Evolutionary conservation across 1,140 invertebrate species (phyloP), one percentile per base, ranked within the genome.

Genomic region (Drosophila malerkotliana): DNA sequence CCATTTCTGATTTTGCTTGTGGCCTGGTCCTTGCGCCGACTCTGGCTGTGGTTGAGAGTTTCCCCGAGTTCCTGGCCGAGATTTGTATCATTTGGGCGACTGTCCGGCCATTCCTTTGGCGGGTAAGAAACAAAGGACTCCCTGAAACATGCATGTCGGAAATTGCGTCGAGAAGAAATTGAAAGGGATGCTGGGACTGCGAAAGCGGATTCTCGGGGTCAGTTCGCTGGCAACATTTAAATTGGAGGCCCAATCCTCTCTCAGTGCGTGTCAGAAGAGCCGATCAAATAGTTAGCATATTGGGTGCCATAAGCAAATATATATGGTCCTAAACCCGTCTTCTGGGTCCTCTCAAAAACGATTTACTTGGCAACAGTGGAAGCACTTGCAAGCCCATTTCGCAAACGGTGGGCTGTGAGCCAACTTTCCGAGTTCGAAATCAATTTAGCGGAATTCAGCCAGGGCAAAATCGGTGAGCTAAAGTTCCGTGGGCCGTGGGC

Each of bases 401-500:
- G 15, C 53, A 47, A 64, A 64, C 59, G 56, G 56, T 32, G 37
- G 30, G 28, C 47, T 60, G 57, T 34, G n/a, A 15, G 30, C 61
- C 55, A 54, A 53, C 26, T 68, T 68, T 26, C 37, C 28, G 24
- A 74, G 64, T 77, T 85, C 34, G 76, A 72, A 85, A 57, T 81
- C 68, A 85, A 85, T 85, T 85, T 80, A 81, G 81, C 61, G 82
- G 81, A 85, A 85, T 74, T 73, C 62, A 73, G 62, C 63, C 54
- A 68, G 67, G 52, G 59, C 54, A 45, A 64, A 67, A 63, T 55
- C 59, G 60, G 60, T 72, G 57, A 51, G 68, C 58, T 77, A 3
- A 48, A 47, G 12, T 51, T 57, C 45, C 34, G 39, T 34, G 7
- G 8, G 30, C 63, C 54, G 47, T 72, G 54, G 66, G 77, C 57